These are phyloP conservation scores for Meriones psammophilus DNA, from an alignment of 2,797 vertebrate genomes.

Conservation along the genomic window DNA sequence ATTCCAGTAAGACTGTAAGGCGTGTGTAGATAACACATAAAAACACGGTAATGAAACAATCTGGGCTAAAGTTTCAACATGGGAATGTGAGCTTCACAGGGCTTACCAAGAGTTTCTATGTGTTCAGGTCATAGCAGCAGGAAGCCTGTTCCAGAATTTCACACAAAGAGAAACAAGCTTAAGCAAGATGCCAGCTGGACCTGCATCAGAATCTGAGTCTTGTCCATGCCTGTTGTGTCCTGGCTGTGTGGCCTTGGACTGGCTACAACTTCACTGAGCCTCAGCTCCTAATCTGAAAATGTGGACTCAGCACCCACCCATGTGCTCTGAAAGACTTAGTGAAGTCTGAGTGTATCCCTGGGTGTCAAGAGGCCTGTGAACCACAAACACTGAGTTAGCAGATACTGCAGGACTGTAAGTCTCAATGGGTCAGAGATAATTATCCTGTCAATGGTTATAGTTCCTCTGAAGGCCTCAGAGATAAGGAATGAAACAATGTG, in stretches of 20 bases:
- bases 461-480: background rate
- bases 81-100: background rate
- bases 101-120: background rate
- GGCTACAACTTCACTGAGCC: background rate
- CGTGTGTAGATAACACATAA: background rate
- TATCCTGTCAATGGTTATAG: background rate
- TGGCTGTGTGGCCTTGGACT: background rate
- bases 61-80: background rate
- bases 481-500: background rate
- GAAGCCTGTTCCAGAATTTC: background rate
- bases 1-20: background rate
- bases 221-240: background rate
- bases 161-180: background rate
- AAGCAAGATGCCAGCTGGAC: background rate
- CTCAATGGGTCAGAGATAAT: background rate
- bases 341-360: background rate
- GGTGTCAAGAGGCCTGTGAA: background rate
- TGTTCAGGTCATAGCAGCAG: background rate
- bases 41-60: background rate
- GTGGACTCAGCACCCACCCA: fast-evolving
- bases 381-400: background rate
- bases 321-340: background rate
- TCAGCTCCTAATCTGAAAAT: background rate
- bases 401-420: too few species aligned
- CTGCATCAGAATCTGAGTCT: background rate